Percentiles rank a stretch among this genome's conserved stretches.
Evolutionary conservation across 2,888 invertebrate species (phyloP).

Genomic region (Cotesia congregata): DNA sequence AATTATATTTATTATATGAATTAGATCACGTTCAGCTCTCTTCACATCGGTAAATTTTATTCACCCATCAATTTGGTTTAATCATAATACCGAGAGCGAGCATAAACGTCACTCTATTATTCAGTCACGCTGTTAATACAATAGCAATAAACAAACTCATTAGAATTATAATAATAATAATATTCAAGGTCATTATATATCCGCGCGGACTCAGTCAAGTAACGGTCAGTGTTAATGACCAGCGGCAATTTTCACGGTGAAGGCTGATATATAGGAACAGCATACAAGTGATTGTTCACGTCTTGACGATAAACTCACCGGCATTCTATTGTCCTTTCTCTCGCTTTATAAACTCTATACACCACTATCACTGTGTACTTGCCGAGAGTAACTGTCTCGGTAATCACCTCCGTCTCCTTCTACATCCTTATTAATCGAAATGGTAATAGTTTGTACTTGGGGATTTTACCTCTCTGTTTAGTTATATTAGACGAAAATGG

Average conservation of each 20-base stretch:
- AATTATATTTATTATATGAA: background rate
- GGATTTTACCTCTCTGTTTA: too few relatives aligned
- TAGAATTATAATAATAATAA: background rate
- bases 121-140: background rate
- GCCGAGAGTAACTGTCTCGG: background rate
- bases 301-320: background rate
- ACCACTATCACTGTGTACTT: too few relatives aligned
- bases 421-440: background rate
- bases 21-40: background rate
- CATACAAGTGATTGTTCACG: background rate
- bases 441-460: background rate
- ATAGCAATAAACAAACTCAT: background rate
- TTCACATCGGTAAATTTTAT: background rate
- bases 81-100: background rate
- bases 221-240: constrained; percentile 24
- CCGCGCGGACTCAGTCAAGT: background rate
- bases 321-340: constrained; percentile 7
- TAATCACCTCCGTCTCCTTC: background rate
- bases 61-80: background rate
- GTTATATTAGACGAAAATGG: background rate
- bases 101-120: background rate
- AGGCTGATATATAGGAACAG: constrained; percentile 13
- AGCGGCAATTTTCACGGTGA: constrained; percentile 19
- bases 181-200: background rate
- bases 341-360: too few relatives aligned